Evolutionary conservation across 2,888 invertebrate species (phyloP).

Genomic region (Ochropacha duplaris): DNA sequence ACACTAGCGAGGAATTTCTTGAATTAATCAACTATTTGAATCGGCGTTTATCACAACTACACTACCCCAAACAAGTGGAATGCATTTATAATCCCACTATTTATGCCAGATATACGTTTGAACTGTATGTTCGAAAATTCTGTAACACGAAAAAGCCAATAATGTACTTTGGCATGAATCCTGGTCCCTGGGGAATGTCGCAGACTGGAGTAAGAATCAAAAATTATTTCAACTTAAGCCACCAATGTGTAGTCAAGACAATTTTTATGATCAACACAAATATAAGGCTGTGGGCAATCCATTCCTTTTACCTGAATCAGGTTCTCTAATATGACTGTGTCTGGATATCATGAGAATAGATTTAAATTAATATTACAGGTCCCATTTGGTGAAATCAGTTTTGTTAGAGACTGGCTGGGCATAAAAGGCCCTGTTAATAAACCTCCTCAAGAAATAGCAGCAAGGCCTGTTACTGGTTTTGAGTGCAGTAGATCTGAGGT

Average conservation of each 20-base stretch:
- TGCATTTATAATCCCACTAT: constrained; percentile 93
- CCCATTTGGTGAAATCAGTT: constrained; percentile 93
- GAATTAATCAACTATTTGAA: constrained; percentile 66
- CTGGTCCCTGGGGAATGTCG: constrained; percentile 98
- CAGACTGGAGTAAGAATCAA: constrained; percentile 90
- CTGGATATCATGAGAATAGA: too few relatives aligned
- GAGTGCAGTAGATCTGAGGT: constrained; percentile 70
- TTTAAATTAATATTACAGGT: too few relatives aligned
- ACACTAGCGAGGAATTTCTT: constrained; percentile 54
- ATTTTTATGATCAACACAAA: too few relatives aligned
- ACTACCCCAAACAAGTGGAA: constrained; percentile 76
- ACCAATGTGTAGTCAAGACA: too few relatives aligned
- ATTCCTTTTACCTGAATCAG: too few relatives aligned
- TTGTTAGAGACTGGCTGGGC: constrained; percentile 90
- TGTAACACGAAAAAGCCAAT: constrained; percentile 87
- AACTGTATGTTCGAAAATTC: constrained; percentile 88
- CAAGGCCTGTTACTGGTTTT: constrained; percentile 89
- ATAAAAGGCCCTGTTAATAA: constrained; percentile 87
- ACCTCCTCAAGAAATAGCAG: constrained; percentile 86
- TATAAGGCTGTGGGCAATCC: too few relatives aligned
- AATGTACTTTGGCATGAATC: constrained; percentile 96
- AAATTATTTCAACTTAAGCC: background rate
- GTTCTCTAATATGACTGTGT: too few relatives aligned
- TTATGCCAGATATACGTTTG: constrained; percentile 91
- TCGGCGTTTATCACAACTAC: constrained; percentile 47